Base-by-base conservation (phyloP, 2,888 invertebrate genomes). In the Cataglyphis albicans region DNA sequence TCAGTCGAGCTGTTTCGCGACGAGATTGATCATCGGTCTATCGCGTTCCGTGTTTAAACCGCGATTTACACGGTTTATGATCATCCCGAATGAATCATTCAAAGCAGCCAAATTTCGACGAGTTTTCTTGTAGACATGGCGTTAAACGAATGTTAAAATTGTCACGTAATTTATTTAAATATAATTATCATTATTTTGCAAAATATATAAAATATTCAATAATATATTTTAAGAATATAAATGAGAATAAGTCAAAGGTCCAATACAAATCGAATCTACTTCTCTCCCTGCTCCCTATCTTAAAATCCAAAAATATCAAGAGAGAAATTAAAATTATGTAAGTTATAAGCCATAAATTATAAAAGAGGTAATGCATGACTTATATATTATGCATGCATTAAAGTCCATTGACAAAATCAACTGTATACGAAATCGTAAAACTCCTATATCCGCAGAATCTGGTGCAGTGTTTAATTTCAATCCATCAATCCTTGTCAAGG, bases 81-180 rank as follows among this genome's bases (percentile, higher is more conserved):
- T 78, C 44, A 44, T 44, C 59, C 12, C n/a, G n/a, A 12, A 38
- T 64, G 64, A 75, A 64, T 76, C 75, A 76, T 76, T 76, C 29
- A 65, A 61, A 72, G 55, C 18, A 25, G 52, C 6, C 3, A 4
- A 3, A 18, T 6, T 64, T 25, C 12, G 12, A 32, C 21, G 32
- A 35, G 18, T 63, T 48, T 12, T 38, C 55, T 65, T 76, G 29
- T 61, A 25, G 12, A 55, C 38, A 12, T 18, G 4, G 25, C 52
- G 55, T 12, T 63, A 61, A 63, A 74, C 9, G 7, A 7, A 61
- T 61, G 3, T 44, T 29, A 29, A 74, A 61, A 41, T 12, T 18
- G 41, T n/a, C 7, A 7, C n/a, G n/a, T 41, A 72, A 61, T 15
- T 68, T 38, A 7, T 44, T 32, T 15, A 29, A 73, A 25, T 41